These are phyloP conservation scores for Carcina quercana DNA, from an alignment of 2,888 invertebrate genomes.

Conservation along the genomic window DNA sequence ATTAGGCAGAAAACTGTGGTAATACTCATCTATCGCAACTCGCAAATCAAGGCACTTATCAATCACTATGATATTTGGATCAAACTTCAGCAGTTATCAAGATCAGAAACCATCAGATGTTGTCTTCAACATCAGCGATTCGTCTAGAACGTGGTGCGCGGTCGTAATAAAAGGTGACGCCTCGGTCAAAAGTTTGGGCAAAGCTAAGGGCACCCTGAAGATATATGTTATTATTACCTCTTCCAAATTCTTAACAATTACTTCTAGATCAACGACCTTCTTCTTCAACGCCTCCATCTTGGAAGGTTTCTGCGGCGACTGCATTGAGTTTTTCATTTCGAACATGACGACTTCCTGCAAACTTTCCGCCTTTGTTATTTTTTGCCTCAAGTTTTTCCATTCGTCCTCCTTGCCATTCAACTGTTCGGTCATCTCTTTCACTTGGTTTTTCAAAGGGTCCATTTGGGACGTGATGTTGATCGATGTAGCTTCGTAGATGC, in stretches of 20 bases:
- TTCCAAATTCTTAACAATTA: slow-evolving; percentile 60
- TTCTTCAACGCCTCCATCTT: slow-evolving; percentile 77
- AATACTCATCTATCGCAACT: too few relatives aligned
- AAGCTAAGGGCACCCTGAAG: too few relatives aligned
- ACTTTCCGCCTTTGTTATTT: slow-evolving; percentile 70
- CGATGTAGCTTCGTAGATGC: slow-evolving; percentile 78
- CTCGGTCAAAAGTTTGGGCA: too few relatives aligned
- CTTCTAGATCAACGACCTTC: slow-evolving; percentile 77
- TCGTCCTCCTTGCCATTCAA: slow-evolving; percentile 68
- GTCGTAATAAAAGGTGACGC: too few relatives aligned
- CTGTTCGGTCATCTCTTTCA: slow-evolving; percentile 67
- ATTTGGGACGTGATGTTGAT: slow-evolving; percentile 70
- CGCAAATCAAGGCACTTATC: too few relatives aligned
- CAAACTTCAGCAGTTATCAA: too few relatives aligned
- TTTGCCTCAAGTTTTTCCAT: slow-evolving; percentile 70
- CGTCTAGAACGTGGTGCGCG: too few relatives aligned
- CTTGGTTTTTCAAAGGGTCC: slow-evolving; percentile 70
- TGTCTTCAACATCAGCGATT: too few relatives aligned
- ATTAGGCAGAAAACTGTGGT: too few relatives aligned
- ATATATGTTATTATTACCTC: slow-evolving; percentile 41
- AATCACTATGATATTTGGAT: too few relatives aligned
- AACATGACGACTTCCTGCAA: slow-evolving; percentile 68
- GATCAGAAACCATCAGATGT: too few relatives aligned
- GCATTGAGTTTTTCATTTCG: slow-evolving; percentile 68
- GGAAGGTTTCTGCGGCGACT: slow-evolving; percentile 62